These are phyloP conservation scores for Thera obeliscata DNA, from an alignment of 2,888 invertebrate species.

Conservation along the genomic window DNA sequence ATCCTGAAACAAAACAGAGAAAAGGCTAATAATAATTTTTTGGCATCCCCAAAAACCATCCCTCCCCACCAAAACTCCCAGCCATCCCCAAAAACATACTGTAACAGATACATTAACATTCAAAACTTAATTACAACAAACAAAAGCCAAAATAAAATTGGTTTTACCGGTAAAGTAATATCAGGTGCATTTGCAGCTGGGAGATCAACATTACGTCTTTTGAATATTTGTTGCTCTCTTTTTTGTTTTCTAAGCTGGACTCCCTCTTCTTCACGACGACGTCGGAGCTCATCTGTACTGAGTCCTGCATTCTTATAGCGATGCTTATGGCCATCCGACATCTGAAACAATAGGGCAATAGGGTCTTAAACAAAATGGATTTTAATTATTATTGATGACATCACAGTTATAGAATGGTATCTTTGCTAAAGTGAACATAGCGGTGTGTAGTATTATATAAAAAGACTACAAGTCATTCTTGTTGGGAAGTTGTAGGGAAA, in stretches of 20 bases:
- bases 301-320: constrained; percentile 97
- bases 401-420: too few species aligned
- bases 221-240: constrained; percentile 96
- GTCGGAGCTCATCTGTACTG: constrained; percentile 95
- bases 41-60: not conserved
- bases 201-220: constrained; percentile 92
- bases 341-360: constrained; percentile 61
- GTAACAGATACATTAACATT: too few species aligned
- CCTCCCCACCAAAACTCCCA: too few species aligned
- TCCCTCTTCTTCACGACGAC: constrained; percentile 97
- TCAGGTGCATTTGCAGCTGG: constrained; percentile 71
- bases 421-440: too few species aligned
- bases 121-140: constrained; percentile 21
- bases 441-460: too few species aligned
- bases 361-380: not conserved
- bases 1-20: constrained; percentile 67
- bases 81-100: too few species aligned
- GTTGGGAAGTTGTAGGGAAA: too few species aligned
- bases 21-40: not conserved
- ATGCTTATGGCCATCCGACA: constrained; percentile 94
- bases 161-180: constrained; percentile 63
- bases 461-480: too few species aligned
- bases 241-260: constrained; percentile 98
- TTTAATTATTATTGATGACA: not conserved
- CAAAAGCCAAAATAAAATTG: too few species aligned